Conservation (phyloP, 2,113 vertebrate species). For the Rhea pennata region DNA sequence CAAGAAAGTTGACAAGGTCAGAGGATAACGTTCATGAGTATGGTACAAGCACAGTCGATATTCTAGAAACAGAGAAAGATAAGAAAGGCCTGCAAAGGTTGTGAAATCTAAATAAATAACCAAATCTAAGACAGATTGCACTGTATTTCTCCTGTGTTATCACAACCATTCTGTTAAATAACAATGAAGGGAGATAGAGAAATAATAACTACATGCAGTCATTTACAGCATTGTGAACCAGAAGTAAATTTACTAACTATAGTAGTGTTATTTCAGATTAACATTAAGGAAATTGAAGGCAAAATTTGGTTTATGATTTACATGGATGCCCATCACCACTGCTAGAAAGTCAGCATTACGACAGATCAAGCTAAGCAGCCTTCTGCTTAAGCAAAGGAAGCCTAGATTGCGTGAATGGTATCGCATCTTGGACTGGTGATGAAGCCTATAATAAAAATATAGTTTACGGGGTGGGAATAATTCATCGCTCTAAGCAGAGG, state of each 20-base stretch:
- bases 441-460: not conserved
- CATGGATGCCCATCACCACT: not conserved
- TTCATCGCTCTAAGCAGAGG: not conserved
- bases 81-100: not conserved
- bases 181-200: not conserved
- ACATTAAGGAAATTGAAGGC: not conserved
- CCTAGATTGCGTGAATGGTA: not conserved
- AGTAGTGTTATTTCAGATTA: not conserved
- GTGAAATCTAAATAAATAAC: not conserved
- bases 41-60: not conserved
- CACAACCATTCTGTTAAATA: not conserved
- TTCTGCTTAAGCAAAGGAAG: not conserved
- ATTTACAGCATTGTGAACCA: not conserved
- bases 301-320: not conserved
- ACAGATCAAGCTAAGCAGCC: not conserved
- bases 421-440: not conserved
- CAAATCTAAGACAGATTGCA: not conserved
- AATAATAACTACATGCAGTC: not conserved
- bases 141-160: not conserved
- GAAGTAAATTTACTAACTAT: not conserved
- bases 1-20: not conserved
- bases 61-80: not conserved
- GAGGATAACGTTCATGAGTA: not conserved
- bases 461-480: not conserved
- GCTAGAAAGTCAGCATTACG: not conserved